Percentiles rank a stretch among this genome's conserved stretches.
Conservation (phyloP, 2,797 vertebrate genomes). For the Spinus olivaceus region DNA sequence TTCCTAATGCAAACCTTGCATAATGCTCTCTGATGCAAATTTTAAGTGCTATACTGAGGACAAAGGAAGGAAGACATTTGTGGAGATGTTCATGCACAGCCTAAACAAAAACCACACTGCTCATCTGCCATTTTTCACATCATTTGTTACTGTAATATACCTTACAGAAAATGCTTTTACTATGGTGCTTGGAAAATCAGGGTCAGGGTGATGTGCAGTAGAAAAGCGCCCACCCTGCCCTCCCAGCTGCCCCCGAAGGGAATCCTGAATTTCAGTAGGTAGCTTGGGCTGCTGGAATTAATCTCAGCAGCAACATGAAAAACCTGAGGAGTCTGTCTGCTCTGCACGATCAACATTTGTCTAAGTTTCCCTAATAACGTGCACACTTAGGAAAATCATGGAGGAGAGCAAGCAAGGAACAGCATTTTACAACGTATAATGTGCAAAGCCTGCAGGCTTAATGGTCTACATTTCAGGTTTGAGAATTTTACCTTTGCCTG, state of each 20-base stretch:
- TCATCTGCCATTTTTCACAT: neutral
- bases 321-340: neutral
- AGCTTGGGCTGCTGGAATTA: neutral
- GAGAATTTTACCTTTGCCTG: constrained; percentile 19
- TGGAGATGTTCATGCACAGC: neutral
- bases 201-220: neutral
- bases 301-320: constrained; percentile 6
- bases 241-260: rapidly evolving
- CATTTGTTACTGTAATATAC: neutral
- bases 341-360: constrained; percentile 23
- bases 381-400: constrained; percentile 7
- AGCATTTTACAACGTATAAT: neutral
- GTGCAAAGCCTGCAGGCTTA: constrained; percentile 6
- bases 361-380: neutral
- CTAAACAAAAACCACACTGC: neutral
- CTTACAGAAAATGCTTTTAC: neutral
- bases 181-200: neutral
- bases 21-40: constrained; percentile 29
- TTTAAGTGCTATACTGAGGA: neutral
- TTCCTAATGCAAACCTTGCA: constrained; percentile 30
- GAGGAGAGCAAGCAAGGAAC: neutral
- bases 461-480: constrained; percentile 26
- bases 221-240: neutral
- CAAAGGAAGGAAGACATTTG: neutral
- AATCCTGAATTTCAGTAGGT: neutral